These are phyloP conservation scores for Phataginus tricuspis DNA, from an alignment of 2,797 vertebrate species.

Conservation along the genomic window DNA sequence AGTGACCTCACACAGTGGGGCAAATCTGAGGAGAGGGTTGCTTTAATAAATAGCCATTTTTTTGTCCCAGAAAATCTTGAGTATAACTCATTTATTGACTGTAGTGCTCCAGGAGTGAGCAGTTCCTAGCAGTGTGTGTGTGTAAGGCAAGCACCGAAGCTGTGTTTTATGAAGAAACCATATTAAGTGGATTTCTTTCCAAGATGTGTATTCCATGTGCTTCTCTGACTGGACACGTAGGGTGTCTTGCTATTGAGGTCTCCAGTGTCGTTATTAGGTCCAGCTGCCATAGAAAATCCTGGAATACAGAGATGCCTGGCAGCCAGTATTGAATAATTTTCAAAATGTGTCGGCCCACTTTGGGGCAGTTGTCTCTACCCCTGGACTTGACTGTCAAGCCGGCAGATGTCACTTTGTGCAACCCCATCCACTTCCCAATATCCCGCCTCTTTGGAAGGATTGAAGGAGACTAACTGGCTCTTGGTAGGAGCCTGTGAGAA, in stretches of 20 bases:
- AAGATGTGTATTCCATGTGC: background rate
- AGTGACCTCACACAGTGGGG: background rate
- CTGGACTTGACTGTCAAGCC: background rate
- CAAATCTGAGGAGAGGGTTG: background rate
- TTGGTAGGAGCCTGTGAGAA: background rate
- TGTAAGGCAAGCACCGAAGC: background rate
- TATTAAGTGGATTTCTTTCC: slow-evolving; percentile 10
- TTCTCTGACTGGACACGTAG: background rate
- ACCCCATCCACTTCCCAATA: background rate
- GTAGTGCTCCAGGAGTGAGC: background rate
- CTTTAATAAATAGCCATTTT: background rate
- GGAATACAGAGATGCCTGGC: background rate
- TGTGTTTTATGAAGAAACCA: slow-evolving; percentile 6
- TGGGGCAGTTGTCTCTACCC: slow-evolving; percentile 13
- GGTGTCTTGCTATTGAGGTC: background rate
- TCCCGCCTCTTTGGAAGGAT: background rate
- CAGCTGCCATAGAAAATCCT: background rate
- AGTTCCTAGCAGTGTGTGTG: background rate
- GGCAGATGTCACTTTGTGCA: background rate
- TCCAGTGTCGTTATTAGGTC: background rate
- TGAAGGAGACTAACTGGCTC: background rate
- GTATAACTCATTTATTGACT: background rate
- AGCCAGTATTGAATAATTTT: background rate
- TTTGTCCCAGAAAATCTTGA: background rate
- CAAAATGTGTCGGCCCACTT: background rate